Percentiles rank a stretch among this genome's conserved stretches.
phyloP scores from a whole-genome alignment of 2,888 invertebrate species.

The Schizotus pectinicornis region DNA sequence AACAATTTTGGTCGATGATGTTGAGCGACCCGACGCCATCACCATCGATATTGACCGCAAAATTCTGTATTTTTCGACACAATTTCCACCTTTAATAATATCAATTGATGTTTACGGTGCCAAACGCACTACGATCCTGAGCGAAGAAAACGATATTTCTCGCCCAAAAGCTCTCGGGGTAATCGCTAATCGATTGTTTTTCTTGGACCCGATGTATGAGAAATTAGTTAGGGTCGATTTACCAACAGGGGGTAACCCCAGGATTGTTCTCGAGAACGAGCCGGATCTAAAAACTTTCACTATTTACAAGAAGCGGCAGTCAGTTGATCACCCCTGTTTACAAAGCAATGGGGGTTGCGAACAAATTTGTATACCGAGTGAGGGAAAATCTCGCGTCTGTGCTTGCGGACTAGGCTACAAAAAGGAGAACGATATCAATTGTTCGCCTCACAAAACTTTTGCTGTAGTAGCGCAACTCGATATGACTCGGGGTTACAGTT shows the following conservation, averaged over 20 bases:
- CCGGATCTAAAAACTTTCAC: conserved; percentile 86
- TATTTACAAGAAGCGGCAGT: conserved; percentile 84
- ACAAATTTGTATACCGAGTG: conserved; percentile 90
- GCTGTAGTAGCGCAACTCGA: conserved; percentile 91
- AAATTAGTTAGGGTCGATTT: conserved; percentile 86
- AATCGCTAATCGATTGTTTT: conserved; percentile 81
- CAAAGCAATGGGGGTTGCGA: conserved; percentile 90
- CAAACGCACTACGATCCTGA: conserved; percentile 70
- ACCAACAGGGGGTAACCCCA: conserved; percentile 78
- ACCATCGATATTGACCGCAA: conserved; percentile 84
- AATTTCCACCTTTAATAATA: conserved; percentile 73
- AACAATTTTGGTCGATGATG: conserved; percentile 71
- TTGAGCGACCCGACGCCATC: conserved; percentile 82
- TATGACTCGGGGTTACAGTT: conserved; percentile 85
- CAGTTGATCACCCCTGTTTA: conserved; percentile 84
- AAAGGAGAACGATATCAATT: conserved; percentile 77
- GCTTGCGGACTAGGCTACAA: conserved; percentile 90
- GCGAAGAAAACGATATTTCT: conserved; percentile 73
- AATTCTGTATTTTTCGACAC: conserved; percentile 86
- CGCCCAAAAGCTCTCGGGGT: conserved; percentile 83
- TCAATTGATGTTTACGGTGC: conserved; percentile 77
- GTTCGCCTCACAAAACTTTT: conserved; percentile 85
- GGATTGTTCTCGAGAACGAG: conserved; percentile 81
- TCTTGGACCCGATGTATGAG: conserved; percentile 88
- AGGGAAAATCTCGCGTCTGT: conserved; percentile 78